Base-by-base conservation (phyloP, 2,113 vertebrate species). In the Chloropsis cyanopogon region DNA sequence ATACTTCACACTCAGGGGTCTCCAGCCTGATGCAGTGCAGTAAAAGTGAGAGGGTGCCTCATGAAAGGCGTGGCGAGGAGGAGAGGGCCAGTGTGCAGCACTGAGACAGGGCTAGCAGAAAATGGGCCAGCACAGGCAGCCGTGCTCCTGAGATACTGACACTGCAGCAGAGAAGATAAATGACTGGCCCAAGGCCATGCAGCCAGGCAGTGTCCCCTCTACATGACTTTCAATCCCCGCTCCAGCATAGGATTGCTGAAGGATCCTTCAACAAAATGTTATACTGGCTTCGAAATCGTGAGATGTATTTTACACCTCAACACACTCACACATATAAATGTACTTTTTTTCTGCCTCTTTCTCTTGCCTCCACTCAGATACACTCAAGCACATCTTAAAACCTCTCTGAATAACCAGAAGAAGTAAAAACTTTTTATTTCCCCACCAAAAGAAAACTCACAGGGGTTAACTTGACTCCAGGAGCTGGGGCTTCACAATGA, bases 161-260 rank as follows among this genome's bases (percentile, higher is more conserved):
- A 82, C 86, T 70, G 81, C 93, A 95, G 90, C 68, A 72, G n/a
- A 35, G 21, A 53, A 80, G 77, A 59, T 11, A 70, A 88, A 86
- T 24, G 91, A 72, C 46, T 60, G 59, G 72, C 87, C 92, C 69
- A 75, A 85, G 89, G 93, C 92, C 59, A 93, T 10, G 4, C 70
- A 64, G 52, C 7, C 1, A 29, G 16, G 44, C 72, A 59, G 14
- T 41, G 69, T 60, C 86, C 39, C 70, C 73, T 86, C 60, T 82
- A 59, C 25, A 16, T 92, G 90, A 86, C 92, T 93, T 92, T 72
- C 78, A 92, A 54, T 73, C 68, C 42, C 73, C 1, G 26, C 56
- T 94, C 84, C 9, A 5, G 64, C 52, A 63, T 25, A 31, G 77
- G 49, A 70, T 39, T 65, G 24, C 64, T 46, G 29, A 56, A 35